phyloP scores from a whole-genome alignment of 1,140 invertebrate species.

The Apis laboriosa region DNA sequence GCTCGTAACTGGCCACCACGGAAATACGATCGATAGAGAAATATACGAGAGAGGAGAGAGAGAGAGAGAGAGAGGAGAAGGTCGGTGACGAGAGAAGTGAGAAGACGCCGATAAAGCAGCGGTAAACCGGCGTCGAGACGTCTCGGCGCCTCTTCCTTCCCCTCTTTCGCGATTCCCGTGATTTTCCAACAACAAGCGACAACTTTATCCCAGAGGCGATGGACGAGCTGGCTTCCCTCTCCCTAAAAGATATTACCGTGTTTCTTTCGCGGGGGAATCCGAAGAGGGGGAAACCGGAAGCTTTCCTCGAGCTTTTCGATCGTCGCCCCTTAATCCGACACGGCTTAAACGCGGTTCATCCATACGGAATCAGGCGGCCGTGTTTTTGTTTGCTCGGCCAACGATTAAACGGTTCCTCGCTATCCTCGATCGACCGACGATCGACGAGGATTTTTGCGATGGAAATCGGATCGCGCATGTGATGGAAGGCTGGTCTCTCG shows the following conservation, averaged over 20 bases:
- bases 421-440: not conserved
- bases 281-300: not conserved
- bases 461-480: not conserved
- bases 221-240: slow-evolving; percentile 24
- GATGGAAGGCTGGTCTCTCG: not conserved
- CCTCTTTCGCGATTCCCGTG: slow-evolving; percentile 38
- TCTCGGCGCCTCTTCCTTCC: slow-evolving; percentile 66
- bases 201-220: slow-evolving; percentile 51
- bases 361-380: not conserved
- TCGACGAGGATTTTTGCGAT: not conserved
- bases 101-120: slow-evolving; percentile 64
- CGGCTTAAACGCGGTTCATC: not conserved
- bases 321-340: not conserved
- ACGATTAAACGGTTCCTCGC: slow-evolving; percentile 6
- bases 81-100: slow-evolving; percentile 41
- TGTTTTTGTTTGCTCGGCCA: slow-evolving; percentile 19
- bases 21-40: slow-evolving; percentile 59
- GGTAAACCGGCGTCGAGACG: slow-evolving; percentile 71
- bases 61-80: slow-evolving; percentile 1
- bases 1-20: not conserved
- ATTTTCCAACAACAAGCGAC: slow-evolving; percentile 68
- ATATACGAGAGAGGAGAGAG: slow-evolving; percentile 23
- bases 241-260: not conserved
- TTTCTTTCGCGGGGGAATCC: slow-evolving; percentile 37
- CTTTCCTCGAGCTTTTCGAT: slow-evolving; percentile 10